These are phyloP conservation scores for Microplitis manilae DNA, from an alignment of 2,888 invertebrate species.

Conservation along the genomic window DNA sequence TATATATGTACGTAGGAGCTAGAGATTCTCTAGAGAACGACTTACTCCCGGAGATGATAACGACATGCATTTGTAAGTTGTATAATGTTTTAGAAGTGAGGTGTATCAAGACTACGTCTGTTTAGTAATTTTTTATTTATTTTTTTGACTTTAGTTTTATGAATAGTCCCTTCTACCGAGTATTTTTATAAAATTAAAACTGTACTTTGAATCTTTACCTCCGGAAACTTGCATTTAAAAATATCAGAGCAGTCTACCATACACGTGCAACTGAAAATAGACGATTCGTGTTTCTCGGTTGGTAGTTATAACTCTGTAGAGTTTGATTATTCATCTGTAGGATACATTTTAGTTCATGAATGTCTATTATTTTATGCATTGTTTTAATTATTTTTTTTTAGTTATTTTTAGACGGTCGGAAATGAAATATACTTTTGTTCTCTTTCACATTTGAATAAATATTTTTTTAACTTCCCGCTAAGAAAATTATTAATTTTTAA, in stretches of 20 bases:
- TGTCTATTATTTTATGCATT: background rate
- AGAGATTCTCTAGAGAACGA: slow-evolving; percentile 41
- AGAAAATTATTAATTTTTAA: too few species aligned
- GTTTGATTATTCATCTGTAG: background rate
- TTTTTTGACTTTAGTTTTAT: background rate
- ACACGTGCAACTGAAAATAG: slow-evolving; percentile 26
- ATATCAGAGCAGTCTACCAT: slow-evolving; percentile 34
- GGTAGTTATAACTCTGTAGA: background rate
- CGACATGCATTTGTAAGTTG: slow-evolving; percentile 50
- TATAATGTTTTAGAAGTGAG: slow-evolving; percentile 37
- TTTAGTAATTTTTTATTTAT: background rate
- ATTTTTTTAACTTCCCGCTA: too few species aligned
- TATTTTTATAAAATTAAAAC: background rate
- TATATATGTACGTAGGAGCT: background rate
- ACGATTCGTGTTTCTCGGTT: background rate
- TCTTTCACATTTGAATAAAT: too few species aligned
- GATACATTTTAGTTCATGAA: slow-evolving; percentile 10
- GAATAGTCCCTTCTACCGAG: background rate
- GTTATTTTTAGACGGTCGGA: too few species aligned
- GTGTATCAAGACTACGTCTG: background rate
- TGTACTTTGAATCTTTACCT: background rate
- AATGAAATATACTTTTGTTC: too few species aligned
- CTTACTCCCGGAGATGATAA: slow-evolving; percentile 53
- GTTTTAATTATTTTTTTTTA: background rate
- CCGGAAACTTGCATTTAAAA: slow-evolving; percentile 3